Evolutionary conservation across 1,140 invertebrate species (phyloP), one percentile per base, ranked within the genome.

Genomic region (Himalopsyche phryganea): DNA sequence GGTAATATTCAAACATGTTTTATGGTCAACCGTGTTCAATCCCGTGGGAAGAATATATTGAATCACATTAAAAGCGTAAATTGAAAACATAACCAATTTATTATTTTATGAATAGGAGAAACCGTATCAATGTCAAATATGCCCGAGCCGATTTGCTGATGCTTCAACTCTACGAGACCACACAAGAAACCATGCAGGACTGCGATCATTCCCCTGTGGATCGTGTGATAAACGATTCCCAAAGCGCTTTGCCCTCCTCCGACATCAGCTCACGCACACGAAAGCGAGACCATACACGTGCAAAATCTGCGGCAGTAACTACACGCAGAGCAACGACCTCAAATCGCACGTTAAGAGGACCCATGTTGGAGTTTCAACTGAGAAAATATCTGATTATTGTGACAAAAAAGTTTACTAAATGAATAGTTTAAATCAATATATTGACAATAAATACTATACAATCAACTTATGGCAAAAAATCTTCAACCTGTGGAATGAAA

Each of bases 131-230:
- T 63, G 60, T 13, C 55, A 63, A 20, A n/a, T 47, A 15, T 63
- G 60, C 40, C 50, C 56, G 10, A 59, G 49, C 20, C 44, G 40
- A 18, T 63, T 59, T 41, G 56, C 50, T 6, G 50, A 54, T 20
- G 36, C 50, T n/a, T 50, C 45, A n/a, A 55, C 36, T 15, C 41
- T 63, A 20, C 41, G 36, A 7, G 60, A 63, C 13, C 60, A 63
- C 45, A 44, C 20, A 3, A 14, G 56, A 67, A 74, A 52, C 71
- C 73, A 13, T 68, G 67, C 3, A 69, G 61, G 20, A 66, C 49
- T 57, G n/a, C 38, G 40, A 13, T n/a, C 28, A 6, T 50, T 52
- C 49, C 28, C 13, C 11, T 61, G 60, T 49, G 32, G 28, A 1
- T 36, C 23, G 6, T 61, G 60, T 40, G 18, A 13, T 1, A 17